Base-by-base conservation (phyloP, 2,797 vertebrate genomes). In the Clangula hyemalis region DNA sequence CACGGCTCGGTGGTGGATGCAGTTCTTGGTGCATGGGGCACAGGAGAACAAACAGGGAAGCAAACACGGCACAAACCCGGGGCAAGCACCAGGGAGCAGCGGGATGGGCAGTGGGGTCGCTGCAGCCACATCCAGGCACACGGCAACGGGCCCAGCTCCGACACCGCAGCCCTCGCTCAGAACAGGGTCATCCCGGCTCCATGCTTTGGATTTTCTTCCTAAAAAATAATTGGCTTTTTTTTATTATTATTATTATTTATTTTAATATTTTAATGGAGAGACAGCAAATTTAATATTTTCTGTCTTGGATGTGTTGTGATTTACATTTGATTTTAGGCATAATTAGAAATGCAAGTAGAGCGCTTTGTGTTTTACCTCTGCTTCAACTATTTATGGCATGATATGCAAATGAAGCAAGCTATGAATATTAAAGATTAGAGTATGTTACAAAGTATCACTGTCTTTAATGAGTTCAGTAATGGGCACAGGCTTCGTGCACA, bases 281-380 rank as follows among this genome's bases (percentile, higher is more conserved):
- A 53, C 15, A 70, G 93, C 96, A 93, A 97, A 95, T 95, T 79
- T 92, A 95, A 72, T 97, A 80, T 96, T 97, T 96, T 94, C 94
- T n/a, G 87, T 91, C 81, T 81, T 54, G 93, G 61, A 30, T 62
- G 90, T 87, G 96, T 96, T 97, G 97, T 97, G 97, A 97, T 97
- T 97, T 97, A 93, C 97, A 96, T 98, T 80, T 94, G 97, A 95
- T 97, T 98, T 98, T 95, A 91, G 95, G 97, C 97, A 11, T 97
- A 97, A 98, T 98, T 98, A 98, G 97, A 94, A 95, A 98, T 97
- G 98, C 97, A 97, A 97, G 95, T 96, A 66, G 94, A 97, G 96
- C 95, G 96, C 97, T 97, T 97, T 97, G 97, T 98, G 96, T 98
- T 97, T 97, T 97, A 98, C 97, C 98, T 97, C 97, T 91, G 93